Percentiles rank a stretch among this genome's conserved stretches.
Conservation (phyloP, 1,140 invertebrate species). For the Battus philenor region DNA sequence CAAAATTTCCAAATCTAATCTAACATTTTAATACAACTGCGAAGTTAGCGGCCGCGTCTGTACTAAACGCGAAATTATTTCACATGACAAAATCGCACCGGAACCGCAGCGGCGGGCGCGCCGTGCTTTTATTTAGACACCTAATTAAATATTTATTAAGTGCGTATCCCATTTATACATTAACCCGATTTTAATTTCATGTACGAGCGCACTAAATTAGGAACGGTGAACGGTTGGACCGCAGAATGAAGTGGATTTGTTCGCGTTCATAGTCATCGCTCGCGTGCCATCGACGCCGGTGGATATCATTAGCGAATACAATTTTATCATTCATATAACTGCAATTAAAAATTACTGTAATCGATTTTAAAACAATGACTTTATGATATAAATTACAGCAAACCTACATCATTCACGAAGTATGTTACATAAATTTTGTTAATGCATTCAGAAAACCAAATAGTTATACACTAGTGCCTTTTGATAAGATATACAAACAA, state of each 20-base stretch:
- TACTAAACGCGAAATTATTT: conserved; percentile 41
- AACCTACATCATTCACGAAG: too few species aligned
- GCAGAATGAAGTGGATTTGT: conserved; percentile 68
- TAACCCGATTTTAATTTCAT: conserved; percentile 73
- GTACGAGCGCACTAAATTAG: conserved; percentile 69
- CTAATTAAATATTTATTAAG: conserved; percentile 75
- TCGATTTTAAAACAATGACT: too few species aligned
- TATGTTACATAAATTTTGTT: too few species aligned
- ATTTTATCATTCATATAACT: conserved; percentile 36
- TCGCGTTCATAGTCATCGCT: conserved; percentile 27
- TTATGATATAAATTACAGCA: too few species aligned
- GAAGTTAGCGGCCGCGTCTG: not conserved
- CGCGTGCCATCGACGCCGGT: conserved; percentile 38
- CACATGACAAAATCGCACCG: conserved; percentile 47
- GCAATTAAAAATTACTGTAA: conserved; percentile 12
- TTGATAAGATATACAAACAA: too few species aligned
- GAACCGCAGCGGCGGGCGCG: conserved; percentile 44
- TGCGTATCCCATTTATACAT: conserved; percentile 71
- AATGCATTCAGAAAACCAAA: too few species aligned
- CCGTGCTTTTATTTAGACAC: conserved; percentile 69
- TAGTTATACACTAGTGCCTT: too few species aligned
- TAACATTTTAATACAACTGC: conserved; percentile 7
- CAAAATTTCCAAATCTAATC: too few species aligned
- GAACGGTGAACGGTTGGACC: conserved; percentile 53
- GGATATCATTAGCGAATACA: conserved; percentile 62